Base-by-base conservation (phyloP, 2,113 vertebrate species). In the Lanius ludovicianus region DNA sequence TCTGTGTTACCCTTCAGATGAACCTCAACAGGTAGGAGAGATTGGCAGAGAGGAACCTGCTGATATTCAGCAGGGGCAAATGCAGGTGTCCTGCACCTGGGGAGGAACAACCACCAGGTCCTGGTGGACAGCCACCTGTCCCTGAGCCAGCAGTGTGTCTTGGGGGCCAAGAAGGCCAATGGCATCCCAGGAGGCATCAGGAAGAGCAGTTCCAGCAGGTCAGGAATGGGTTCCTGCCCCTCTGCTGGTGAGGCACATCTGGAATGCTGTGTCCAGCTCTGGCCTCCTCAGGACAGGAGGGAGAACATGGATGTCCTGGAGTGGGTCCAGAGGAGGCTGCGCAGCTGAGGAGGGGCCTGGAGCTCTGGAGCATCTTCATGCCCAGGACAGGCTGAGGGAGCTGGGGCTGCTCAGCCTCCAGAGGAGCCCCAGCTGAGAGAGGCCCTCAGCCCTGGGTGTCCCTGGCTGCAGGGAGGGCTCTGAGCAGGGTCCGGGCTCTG, bases 121-220 rank as follows among this genome's bases (percentile, higher is more conserved):
- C 50, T n/a, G 59, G 11, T 13, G 49, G 18, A 18, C 82, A 33
- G 17, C 4, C 41, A 31, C 35, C 19, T 42, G 35, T n/a, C 23
- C 52, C 35, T 9, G 64, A n/a, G 64, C 13, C 63, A 28, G 44
- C 33, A 27, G 57, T 13, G 50, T 37, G 67, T 4, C 47, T 21
- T 9, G 47, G 21, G 57, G 9, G 10, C 33, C 59, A 8, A 1
- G 69, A 24, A 28, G 27, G n/a, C 16, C 39, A 27, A 0, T 7
- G 39, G 47, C 7, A 33, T 17, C 28, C 12, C 7, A 20, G n/a
- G 59, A 35, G 22, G 5, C 50, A 19, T 17, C 23, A 27, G 52
- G 44, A 41, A 5, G 13, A 20, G 70, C 83, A 8, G 9, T 42
- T 19, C 15, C 52, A 67, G 44, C 52, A 31, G 42, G 16, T 11